Percentiles rank a stretch among this genome's conserved stretches.
These are phyloP conservation scores for Zoanthus solanderi DNA, from an alignment of 92 coral and sea anemone species.

Conservation along the genomic window DNA sequence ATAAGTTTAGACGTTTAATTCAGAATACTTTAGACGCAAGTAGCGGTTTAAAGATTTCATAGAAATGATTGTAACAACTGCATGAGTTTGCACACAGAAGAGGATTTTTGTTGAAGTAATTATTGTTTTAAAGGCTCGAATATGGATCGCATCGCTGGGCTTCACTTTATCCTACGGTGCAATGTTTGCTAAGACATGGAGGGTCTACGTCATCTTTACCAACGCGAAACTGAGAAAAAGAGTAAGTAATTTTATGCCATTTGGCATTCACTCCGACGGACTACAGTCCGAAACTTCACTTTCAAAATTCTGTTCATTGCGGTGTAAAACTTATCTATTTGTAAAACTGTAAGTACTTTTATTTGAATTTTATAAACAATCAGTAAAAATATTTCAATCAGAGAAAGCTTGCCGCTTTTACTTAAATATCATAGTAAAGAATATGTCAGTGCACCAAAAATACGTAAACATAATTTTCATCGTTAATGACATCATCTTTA, in stretches of 20 bases:
- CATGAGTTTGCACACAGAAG: not conserved
- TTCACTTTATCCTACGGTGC: conserved; percentile 92
- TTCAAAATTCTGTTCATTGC: too few species aligned
- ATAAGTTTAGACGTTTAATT: too few species aligned
- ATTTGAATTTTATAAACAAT: not conserved
- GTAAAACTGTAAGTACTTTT: not conserved
- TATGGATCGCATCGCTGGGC: conserved; percentile 78
- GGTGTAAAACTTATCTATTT: too few species aligned
- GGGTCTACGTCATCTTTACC: conserved; percentile 86
- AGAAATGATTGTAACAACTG: too few species aligned
- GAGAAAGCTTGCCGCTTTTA: not conserved
- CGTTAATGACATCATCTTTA: not conserved
- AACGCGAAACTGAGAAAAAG: conserved; percentile 64
- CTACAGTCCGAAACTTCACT: not conserved
- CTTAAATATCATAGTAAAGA: too few species aligned
- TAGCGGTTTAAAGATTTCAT: too few species aligned
- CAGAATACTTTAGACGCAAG: too few species aligned
- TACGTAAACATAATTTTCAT: too few species aligned
- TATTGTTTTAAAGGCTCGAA: conserved; percentile 66
- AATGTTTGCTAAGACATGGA: conserved; percentile 92
- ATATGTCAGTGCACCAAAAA: not conserved
- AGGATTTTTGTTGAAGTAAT: not conserved
- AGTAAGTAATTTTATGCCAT: not conserved
- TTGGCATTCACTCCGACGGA: not conserved
- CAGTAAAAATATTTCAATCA: not conserved